Evolutionary conservation across 1,140 invertebrate genomes (phyloP), one percentile per base, ranked within the genome.

Genomic region (Olivierus martensii): DNA sequence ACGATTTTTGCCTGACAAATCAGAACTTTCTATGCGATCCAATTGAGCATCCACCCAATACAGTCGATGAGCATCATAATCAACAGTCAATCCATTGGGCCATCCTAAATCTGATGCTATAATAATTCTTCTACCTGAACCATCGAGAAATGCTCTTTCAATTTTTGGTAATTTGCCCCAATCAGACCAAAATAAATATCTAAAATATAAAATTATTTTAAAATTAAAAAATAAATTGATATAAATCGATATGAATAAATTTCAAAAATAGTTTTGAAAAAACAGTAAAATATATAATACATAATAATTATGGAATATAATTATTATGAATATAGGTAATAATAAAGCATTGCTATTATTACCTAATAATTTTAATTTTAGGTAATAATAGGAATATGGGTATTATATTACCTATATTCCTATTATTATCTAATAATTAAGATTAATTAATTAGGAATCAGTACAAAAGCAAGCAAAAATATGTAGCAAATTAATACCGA

Each of bases 181-280:
- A 55, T 75, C 73, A 5, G 71, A 64, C 75, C 75, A 77, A 55
- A 70, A 73, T 6, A 73, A 38, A 38, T 51, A 61, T 9, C 61
- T 61, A 36, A 22, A 44, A 52, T 52, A 21, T n/a, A 44, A 4
- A n/a, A n/a, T n/a, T n/a, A n/a, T n/a, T n/a, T n/a, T n/a, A n/a
- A n/a, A n/a, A n/a, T n/a, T 11, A 46, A 45, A 46, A 46, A 44
- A 10, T 15, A 38, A 9, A 67, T 96, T 92, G 0, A 85, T 89
- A 78, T 98, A 91, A n/a, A 98, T 71, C 12, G 87, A 89, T 61
- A 98, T 91, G 2, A 89, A 87, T 63, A 92, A 78, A 0, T 93
- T 93, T 38, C 1, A 38, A n/a, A 38, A 38, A 22, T 19, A 50
- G 22, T 18, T n/a, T 9, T 7, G n/a, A n/a, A n/a, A n/a, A n/a